Conservation (phyloP, 1,140 invertebrate genomes). For the Bombus balteatus region DNA sequence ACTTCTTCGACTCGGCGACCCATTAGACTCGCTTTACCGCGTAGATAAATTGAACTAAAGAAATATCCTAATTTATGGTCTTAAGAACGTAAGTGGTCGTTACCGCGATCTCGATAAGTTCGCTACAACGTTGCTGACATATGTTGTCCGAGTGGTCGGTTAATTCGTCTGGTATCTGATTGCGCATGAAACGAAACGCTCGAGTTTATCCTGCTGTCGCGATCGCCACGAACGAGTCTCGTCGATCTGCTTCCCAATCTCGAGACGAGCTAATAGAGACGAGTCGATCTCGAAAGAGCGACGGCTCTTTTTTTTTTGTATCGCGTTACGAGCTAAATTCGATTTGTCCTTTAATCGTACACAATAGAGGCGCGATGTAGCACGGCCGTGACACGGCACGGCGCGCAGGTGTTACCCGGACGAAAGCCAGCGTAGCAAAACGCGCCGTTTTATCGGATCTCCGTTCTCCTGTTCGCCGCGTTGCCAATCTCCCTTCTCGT, state of each 20-base stretch:
- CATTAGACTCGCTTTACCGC: constrained; percentile 54
- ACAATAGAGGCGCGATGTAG: not conserved
- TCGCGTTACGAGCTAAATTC: not conserved
- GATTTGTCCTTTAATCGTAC: constrained; percentile 39
- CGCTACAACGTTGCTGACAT: constrained; percentile 45
- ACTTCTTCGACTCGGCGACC: constrained; percentile 14
- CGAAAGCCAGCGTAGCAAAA: constrained; percentile 36
- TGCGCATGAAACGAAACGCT: constrained; percentile 48
- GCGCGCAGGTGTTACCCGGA: constrained; percentile 36
- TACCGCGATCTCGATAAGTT: constrained; percentile 47
- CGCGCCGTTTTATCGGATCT: constrained; percentile 38
- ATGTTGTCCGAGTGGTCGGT: constrained; percentile 47
- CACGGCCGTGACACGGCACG: not conserved
- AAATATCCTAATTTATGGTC: constrained; percentile 48
- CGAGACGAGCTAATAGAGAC: constrained; percentile 7
- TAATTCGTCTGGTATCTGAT: constrained; percentile 52
- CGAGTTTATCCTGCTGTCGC: constrained; percentile 11
- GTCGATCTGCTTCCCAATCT: not conserved
- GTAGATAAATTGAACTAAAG: constrained; percentile 54
- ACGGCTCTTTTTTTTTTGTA: not conserved
- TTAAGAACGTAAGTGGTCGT: constrained; percentile 47
- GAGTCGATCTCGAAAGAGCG: not conserved
- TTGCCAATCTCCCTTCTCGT: constrained; percentile 40
- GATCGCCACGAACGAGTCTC: not conserved
- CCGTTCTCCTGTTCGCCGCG: not conserved